Base-by-base conservation (phyloP, 2,888 invertebrate species). In the Tholera decimalis region DNA sequence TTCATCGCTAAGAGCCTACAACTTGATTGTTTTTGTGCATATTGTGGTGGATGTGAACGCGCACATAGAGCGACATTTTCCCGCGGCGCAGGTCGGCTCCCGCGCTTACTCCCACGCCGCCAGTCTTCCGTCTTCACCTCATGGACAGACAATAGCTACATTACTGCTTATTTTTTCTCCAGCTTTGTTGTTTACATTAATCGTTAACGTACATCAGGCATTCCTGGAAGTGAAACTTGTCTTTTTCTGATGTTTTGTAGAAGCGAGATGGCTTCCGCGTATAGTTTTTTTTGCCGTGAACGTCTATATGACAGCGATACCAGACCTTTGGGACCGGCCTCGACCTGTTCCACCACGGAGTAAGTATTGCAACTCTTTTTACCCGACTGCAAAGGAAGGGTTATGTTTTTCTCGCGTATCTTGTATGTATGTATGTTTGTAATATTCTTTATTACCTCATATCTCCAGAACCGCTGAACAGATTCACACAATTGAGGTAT, bases 171-270 rank as follows among this genome's bases (percentile, higher is more conserved):
- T 91, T 94, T 95, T 94, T 92, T 92, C 78, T 82, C 75, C 85
- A 85, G 83, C 88, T 91, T 88, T 88, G 90, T 91, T 91, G 88
- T 89, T 88, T 90, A 88, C 89, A 87, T 91, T 89, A 91, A 89
- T 90, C 84, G 87, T 90, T 89, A 89, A 82, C 85, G 88, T 86
- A 86, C 87, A 86, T 83, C 87, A 85, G 87, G 83, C 84, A 87
- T 94, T 93, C 93, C 91, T 92, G 89, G 93, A 92, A 94, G 88
- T 85, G 88, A 91, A 91, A 92, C 91, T 87, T 87, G 79, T 84
- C 84, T 92, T 91, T 91, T 91, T 92, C 86, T 90, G 81, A 80
- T 80, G 84, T 86, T 87, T 88, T 91, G 81, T 88, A 87, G 89
- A 90, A 89, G 79, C 87, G 75, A 87, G 85, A 88, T 87, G 77